phyloP scores from a whole-genome alignment of 2,888 invertebrate species.

The Epistrophella euchroma region DNA sequence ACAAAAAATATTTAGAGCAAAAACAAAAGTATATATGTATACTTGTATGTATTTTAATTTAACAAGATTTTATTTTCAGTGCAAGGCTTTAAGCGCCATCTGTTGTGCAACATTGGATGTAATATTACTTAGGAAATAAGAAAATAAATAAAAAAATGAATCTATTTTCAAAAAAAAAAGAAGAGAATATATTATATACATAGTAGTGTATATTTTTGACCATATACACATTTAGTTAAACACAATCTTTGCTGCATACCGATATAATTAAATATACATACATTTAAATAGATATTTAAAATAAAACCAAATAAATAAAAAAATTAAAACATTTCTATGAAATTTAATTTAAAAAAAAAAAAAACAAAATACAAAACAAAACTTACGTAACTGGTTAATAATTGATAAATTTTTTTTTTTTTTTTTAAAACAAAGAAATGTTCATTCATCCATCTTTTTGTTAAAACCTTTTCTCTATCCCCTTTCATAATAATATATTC shows the following conservation, averaged over 20 bases:
- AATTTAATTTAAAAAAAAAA: slow-evolving; percentile 48
- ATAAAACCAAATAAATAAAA: slow-evolving; percentile 29
- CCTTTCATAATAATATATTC: too few species aligned
- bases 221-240: slow-evolving; percentile 60
- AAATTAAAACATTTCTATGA: slow-evolving; percentile 68
- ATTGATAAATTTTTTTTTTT: neutral
- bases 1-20: slow-evolving; percentile 41
- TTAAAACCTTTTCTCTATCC: neutral
- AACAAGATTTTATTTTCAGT: slow-evolving; percentile 41
- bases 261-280: slow-evolving; percentile 40
- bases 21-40: neutral
- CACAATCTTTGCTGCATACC: slow-evolving; percentile 39
- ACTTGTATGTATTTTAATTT: slow-evolving; percentile 8
- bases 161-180: slow-evolving; percentile 62
- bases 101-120: slow-evolving; percentile 72
- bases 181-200: slow-evolving; percentile 4
- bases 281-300: slow-evolving; percentile 20
- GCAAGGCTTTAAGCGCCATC: slow-evolving; percentile 72
- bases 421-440: neutral
- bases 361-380: neutral
- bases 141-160: slow-evolving; percentile 50
- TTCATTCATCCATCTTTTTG: neutral
- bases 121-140: slow-evolving; percentile 50
- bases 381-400: too few species aligned
- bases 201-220: slow-evolving; percentile 63